Conservation (phyloP, 2,888 invertebrate species). For the Cerceris ruficornis region DNA sequence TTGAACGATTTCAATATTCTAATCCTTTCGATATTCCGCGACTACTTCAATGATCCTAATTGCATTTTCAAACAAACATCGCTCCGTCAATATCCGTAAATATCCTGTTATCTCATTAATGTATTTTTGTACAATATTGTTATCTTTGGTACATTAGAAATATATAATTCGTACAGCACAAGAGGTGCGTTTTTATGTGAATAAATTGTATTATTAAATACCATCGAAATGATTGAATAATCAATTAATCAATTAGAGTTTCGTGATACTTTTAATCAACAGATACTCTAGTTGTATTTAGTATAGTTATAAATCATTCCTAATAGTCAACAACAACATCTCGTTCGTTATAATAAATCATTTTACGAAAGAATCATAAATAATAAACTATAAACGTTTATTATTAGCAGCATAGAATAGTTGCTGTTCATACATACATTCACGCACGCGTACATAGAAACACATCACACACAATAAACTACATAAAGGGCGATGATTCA, state of each 20-base stretch:
- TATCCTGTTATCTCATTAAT: constrained; percentile 24
- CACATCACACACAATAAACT: neutral
- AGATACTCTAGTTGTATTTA: no score
- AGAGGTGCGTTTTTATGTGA: constrained; percentile 14
- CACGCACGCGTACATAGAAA: no score
- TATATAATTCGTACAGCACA: constrained; percentile 3
- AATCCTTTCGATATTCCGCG: neutral
- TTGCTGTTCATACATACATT: no score
- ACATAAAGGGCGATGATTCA: neutral
- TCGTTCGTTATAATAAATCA: neutral
- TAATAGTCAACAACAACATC: neutral
- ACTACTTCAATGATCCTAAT: neutral
- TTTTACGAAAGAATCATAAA: no score
- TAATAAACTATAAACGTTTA: no score
- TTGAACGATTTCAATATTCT: neutral
- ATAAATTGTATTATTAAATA: constrained; percentile 1
- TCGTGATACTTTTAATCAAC: no score
- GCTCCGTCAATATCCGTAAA: constrained; percentile 2
- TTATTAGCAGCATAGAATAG: no score
- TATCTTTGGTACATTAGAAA: constrained; percentile 5
- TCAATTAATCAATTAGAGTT: no score
- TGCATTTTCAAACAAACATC: no score
- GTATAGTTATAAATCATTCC: no score
- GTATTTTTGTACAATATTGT: constrained; percentile 4
- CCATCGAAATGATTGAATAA: neutral